phyloP scores from a whole-genome alignment of 2,113 vertebrate genomes.

The Platichthys stellatus region DNA sequence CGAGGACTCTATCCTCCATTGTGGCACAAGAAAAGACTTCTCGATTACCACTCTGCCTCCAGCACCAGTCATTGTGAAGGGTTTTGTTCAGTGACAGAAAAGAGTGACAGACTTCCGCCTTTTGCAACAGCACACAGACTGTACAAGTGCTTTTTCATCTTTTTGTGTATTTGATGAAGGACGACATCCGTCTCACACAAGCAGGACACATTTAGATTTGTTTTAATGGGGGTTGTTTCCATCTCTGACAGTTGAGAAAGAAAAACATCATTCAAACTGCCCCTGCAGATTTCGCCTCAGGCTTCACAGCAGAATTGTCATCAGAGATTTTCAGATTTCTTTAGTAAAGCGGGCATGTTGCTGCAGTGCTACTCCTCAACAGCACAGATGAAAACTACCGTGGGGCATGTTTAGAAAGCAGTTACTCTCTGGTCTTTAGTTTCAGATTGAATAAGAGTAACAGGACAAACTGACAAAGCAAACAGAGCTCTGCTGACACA shows the following conservation, averaged over 20 bases:
- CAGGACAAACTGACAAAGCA: constrained; percentile 50
- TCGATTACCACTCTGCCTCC: constrained; percentile 50
- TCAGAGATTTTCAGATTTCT: background rate
- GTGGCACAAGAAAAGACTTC: constrained; percentile 68
- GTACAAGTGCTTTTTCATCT: background rate
- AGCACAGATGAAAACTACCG: constrained; percentile 19
- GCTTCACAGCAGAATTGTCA: constrained; percentile 32
- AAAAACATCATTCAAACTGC: constrained; percentile 46
- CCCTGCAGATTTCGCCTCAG: constrained; percentile 27
- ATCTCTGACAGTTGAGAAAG: constrained; percentile 43
- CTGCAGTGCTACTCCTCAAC: constrained; percentile 31
- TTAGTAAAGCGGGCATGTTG: constrained; percentile 60
- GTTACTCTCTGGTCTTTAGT: constrained; percentile 44
- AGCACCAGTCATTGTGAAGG: constrained; percentile 55
- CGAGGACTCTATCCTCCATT: constrained; percentile 62
- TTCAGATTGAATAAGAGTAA: constrained; percentile 39
- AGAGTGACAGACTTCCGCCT: constrained; percentile 35
- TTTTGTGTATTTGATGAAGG: constrained; percentile 36
- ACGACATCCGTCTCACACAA: constrained; percentile 44
- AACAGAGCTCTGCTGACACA: constrained; percentile 35
- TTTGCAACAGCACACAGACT: constrained; percentile 4
- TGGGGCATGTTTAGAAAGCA: constrained; percentile 46
- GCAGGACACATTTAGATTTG: constrained; percentile 48
- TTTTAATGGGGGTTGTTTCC: constrained; percentile 40
- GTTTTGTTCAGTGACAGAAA: constrained; percentile 59